Evolutionary conservation across 2,113 vertebrate genomes (phyloP).

Genomic region (Nothoprocta perdicaria): DNA sequence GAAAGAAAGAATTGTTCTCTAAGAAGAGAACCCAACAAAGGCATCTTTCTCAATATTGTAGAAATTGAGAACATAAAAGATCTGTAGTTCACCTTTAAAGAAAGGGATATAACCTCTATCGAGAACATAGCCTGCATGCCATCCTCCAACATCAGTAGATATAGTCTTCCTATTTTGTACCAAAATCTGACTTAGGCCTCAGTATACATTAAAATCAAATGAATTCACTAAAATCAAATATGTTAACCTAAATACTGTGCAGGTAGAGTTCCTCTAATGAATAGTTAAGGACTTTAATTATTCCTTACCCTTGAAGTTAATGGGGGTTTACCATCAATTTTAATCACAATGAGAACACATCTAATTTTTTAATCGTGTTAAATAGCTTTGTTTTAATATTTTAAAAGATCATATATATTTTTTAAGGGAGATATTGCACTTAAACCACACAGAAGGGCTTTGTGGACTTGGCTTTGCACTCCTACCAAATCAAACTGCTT

Average conservation of each 20-base stretch:
- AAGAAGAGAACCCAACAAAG: not conserved
- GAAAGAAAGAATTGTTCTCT: not conserved
- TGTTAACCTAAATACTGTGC: not conserved
- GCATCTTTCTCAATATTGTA: not conserved
- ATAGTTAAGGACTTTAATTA: conserved; percentile 11
- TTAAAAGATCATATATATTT: not conserved
- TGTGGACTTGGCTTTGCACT: not conserved
- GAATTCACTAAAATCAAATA: not conserved
- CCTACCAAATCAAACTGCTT: fast-evolving
- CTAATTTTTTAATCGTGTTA: not conserved
- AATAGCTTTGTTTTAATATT: not conserved
- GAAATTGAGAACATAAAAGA: not conserved
- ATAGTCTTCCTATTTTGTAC: not conserved
- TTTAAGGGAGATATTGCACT: not conserved
- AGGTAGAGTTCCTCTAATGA: not conserved
- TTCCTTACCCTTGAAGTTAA: not conserved
- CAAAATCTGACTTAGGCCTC: not conserved
- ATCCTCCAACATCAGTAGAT: not conserved
- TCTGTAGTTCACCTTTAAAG: not conserved
- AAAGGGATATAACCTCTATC: not conserved
- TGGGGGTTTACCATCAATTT: not conserved
- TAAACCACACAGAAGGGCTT: not conserved
- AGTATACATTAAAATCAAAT: not conserved
- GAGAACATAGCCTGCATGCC: not conserved
- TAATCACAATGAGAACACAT: not conserved